phyloP scores from a whole-genome alignment of 1,140 invertebrate species.

The Aphelinus atriplicis region DNA sequence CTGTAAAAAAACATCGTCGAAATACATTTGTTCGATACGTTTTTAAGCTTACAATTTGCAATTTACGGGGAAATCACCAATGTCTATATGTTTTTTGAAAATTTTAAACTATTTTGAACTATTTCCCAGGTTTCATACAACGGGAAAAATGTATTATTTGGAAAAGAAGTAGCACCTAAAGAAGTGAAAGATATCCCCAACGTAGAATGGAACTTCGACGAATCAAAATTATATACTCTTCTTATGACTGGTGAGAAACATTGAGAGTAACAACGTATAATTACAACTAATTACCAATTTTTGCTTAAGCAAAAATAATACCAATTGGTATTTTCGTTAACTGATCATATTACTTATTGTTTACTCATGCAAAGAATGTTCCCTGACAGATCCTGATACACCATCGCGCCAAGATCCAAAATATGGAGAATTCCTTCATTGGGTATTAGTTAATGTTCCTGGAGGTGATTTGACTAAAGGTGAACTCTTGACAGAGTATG shows the following conservation, averaged over 20 bases:
- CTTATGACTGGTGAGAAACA: constrained; percentile 71
- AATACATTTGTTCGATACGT: too few relatives aligned
- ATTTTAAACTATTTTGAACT: too few relatives aligned
- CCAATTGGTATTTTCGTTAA: too few relatives aligned
- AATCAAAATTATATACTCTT: constrained; percentile 76
- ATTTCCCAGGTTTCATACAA: constrained; percentile 59
- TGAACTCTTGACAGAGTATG: constrained; percentile 79
- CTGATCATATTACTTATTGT: too few relatives aligned
- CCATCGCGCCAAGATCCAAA: constrained; percentile 81
- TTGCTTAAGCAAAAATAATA: too few relatives aligned
- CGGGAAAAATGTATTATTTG: constrained; percentile 60
- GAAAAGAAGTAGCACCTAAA: constrained; percentile 68
- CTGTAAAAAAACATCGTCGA: too few relatives aligned
- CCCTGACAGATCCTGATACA: constrained; percentile 93
- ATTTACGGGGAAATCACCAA: too few relatives aligned
- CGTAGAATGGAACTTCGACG: constrained; percentile 71
- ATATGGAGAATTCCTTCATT: constrained; percentile 90
- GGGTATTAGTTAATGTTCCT: constrained; percentile 91
- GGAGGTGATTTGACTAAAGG: constrained; percentile 78
- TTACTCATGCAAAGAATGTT: too few relatives aligned
- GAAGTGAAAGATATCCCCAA: constrained; percentile 58
- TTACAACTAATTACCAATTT: neutral
- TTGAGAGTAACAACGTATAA: neutral
- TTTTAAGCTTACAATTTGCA: too few relatives aligned
- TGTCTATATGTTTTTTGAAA: too few relatives aligned